phyloP scores from a whole-genome alignment of 2,113 vertebrate species.

The Dendrocopos noguchii region DNA sequence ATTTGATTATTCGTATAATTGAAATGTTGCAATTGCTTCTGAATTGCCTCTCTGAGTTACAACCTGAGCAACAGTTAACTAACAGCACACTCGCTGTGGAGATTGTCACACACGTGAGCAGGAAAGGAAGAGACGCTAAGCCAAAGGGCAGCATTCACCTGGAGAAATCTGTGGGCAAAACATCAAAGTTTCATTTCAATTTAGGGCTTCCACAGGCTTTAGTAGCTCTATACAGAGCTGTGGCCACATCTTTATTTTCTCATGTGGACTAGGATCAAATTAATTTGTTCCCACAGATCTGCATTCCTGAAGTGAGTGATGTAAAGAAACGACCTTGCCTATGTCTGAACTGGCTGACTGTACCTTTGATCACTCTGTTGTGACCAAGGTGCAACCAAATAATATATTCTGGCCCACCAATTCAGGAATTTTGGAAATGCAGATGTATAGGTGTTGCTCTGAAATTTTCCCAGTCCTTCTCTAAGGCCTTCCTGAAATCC shows the following conservation, averaged over 20 bases:
- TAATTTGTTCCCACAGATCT: not conserved
- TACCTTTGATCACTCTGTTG: fast-evolving
- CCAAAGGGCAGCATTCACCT: not conserved
- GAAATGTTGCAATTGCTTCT: constrained; percentile 76
- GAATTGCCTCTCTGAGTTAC: constrained; percentile 75
- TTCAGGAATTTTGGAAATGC: not conserved
- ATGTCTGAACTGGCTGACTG: not conserved
- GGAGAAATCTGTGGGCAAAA: not conserved
- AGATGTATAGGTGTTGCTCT: not conserved
- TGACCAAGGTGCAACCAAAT: not conserved
- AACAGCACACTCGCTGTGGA: constrained; percentile 61
- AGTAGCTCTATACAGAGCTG: not conserved
- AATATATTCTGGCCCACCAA: not conserved
- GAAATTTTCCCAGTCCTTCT: not conserved
- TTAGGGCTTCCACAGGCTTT: not conserved
- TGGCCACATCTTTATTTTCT: not conserved
- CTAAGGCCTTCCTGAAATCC: not conserved
- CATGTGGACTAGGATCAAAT: not conserved
- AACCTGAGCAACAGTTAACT: constrained; percentile 76
- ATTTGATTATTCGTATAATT: constrained; percentile 91
- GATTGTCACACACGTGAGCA: not conserved
- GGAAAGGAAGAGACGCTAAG: not conserved
- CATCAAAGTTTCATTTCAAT: not conserved
- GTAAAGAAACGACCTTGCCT: not conserved
- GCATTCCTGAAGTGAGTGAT: not conserved